These are phyloP conservation scores for Drosophila insularis DNA, from an alignment of 1,140 invertebrate genomes.

Conservation along the genomic window DNA sequence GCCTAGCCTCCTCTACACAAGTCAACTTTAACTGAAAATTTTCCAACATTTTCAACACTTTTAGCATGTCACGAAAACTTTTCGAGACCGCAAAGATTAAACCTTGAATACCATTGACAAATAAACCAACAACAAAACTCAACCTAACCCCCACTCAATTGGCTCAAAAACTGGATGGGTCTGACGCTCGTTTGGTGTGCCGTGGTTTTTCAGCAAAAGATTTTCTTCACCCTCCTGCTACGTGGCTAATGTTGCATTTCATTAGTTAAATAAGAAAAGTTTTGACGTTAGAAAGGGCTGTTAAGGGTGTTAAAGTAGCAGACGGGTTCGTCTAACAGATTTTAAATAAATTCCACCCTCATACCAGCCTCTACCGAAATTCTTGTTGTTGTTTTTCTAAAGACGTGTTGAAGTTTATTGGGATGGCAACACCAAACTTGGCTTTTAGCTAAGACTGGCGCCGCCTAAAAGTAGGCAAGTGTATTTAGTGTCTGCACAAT, in stretches of 20 bases:
- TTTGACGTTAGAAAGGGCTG: neutral
- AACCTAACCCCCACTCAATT: neutral
- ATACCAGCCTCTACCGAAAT: neutral
- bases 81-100: conserved; percentile 29
- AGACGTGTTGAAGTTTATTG: conserved; percentile 4
- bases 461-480: conserved; percentile 57
- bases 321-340: conserved; percentile 18
- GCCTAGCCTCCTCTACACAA: neutral
- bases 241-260: conserved; percentile 19
- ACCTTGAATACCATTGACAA: conserved; percentile 9
- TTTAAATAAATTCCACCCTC: conserved; percentile 15
- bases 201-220: conserved; percentile 17
- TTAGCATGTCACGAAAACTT: conserved; percentile 27
- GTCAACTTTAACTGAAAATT: neutral
- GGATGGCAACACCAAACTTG: conserved; percentile 55
- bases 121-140: neutral
- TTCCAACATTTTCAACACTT: conserved; percentile 25
- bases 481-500: conserved; percentile 4
- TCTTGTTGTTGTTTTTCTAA: conserved; percentile 8
- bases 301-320: conserved; percentile 17
- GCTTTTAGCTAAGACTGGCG: conserved; percentile 17
- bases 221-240: neutral
- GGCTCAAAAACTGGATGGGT: conserved; percentile 29
- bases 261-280: conserved; percentile 34
- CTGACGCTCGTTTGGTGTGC: neutral